Base-by-base conservation (phyloP, 37 sponge, comb jelly and placozoan genomes). In the Spongilla lacustris region DNA sequence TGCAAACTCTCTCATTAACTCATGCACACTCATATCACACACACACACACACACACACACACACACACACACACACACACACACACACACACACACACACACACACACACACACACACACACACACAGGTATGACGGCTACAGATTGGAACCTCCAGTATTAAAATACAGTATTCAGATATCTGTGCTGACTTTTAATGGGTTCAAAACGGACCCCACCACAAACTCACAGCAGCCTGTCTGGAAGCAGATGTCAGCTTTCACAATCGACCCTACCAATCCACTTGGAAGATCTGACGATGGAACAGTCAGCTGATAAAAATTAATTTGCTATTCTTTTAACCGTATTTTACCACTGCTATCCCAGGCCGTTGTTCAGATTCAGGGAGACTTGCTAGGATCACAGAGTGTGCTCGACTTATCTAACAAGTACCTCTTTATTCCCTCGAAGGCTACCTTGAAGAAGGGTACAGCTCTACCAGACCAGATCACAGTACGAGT, bases 81-180 rank as follows among this genome's bases (percentile, higher is more conserved):
- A 46, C 46, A 46, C 46, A 46, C 46, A 46, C 46, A 46, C 8
- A 58, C 12, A 58, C 19, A 58, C 58, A 58, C 58, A 14, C 58
- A 58, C 58, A 58, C 12, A 58, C 12, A 17, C 19, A 58, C 19
- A 6, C 58, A 6, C 58, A 46, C 46, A 46, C 46, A 46, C 46
- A 46, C 46, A 46, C 46, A 22, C 75, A 94, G 94, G 91, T 95
- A 92, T 84, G 90, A 95, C 84, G 90, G 91, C 33, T 95, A 66
- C 80, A 73, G 66, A 1, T 24, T 95, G 29, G 90, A 89, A 10
- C 69, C 71, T 35, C 92, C 92, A 22, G 78, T 74, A 30, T 23
- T 95, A 69, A 81, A 81, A 30, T 95, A 92, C 78, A 91, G 84
- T 28, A 89, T 95, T 35, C 86, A 85, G 35, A 67, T 95, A 10